Evolutionary conservation across 2,113 vertebrate species (phyloP), one percentile per base, ranked within the genome.

Genomic region (Nothoprocta perdicaria): DNA sequence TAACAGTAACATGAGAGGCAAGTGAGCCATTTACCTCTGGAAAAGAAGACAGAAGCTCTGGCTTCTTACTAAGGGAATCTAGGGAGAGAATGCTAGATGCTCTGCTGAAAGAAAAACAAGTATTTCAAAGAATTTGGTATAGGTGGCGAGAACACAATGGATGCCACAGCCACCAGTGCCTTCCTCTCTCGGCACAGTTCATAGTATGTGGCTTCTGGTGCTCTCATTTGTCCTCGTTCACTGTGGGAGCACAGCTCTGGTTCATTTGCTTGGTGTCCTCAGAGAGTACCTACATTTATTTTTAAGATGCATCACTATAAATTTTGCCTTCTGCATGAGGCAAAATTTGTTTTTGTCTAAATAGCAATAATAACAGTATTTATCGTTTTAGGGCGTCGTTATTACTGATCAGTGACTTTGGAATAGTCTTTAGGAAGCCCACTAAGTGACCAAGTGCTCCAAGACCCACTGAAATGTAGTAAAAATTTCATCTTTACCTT

Each of bases 21-120:
- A 35, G 15, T 0, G 5, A 9, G 15, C 55, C 6, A 0, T 3
- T 48, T 48, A 21, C 46, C 46, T 12, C 21, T 71, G 75, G 13
- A 22, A 62, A 1, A 33, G 38, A 35, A 77, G 18, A 21, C 33
- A 41, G 55, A 45, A 83, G n/a, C 14, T 46, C 2, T 22, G 0
- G 3, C 29, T 85, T 83, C 61, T 57, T 24, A 10, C 53, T 1
- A 2, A 3, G 17, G 8, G 14, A 40, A 52, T 24, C 24, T 53
- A 45, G 48, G 52, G 38, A 35, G 38, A 35, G 35, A 65, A 55
- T 65, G 24, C 6, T 46, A 67, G 80, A 12, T 9, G 10, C 29
- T 63, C 2, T 13, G 1, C 24, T 62, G 58, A 50, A 71, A 19
- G 48, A 63, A 43, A 55, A 33, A 52, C 35, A 1, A 2, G 4